These are phyloP conservation scores for Otocyon megalotis DNA, from an alignment of 2,113 vertebrate genomes.

Conservation along the genomic window DNA sequence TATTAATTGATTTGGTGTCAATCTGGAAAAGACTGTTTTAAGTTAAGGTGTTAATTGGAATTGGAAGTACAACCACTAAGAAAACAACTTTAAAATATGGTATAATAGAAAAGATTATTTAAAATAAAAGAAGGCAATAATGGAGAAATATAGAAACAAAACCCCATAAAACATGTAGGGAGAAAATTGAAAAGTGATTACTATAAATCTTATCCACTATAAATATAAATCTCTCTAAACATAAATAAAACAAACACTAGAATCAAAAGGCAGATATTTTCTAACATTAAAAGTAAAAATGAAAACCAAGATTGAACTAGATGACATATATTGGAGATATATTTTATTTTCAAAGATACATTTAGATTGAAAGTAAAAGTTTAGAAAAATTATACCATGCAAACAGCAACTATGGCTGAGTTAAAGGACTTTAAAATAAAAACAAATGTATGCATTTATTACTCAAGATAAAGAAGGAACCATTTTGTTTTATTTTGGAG, in stretches of 20 bases:
- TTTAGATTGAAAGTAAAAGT: neutral
- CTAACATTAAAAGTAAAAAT: neutral
- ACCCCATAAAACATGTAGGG: neutral
- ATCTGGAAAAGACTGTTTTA: neutral
- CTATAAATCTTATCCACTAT: neutral
- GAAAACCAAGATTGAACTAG: neutral
- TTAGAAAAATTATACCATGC: neutral
- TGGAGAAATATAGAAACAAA: neutral
- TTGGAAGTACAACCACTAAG: neutral
- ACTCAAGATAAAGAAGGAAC: neutral
- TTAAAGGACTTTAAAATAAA: neutral
- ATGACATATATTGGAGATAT: too few relatives aligned
- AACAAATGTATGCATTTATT: neutral
- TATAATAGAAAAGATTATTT: neutral
- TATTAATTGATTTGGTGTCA: neutral
- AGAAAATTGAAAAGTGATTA: neutral
- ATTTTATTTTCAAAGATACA: neutral
- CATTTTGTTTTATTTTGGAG: neutral
- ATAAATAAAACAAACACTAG: neutral
- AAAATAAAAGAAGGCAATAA: neutral
- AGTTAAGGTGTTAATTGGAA: neutral
- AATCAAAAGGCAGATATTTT: neutral
- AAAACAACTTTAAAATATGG: neutral
- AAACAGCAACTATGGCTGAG: neutral
- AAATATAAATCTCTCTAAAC: neutral